phyloP scores from a whole-genome alignment of 2,113 vertebrate species.

The Pteruthius melanotis region DNA sequence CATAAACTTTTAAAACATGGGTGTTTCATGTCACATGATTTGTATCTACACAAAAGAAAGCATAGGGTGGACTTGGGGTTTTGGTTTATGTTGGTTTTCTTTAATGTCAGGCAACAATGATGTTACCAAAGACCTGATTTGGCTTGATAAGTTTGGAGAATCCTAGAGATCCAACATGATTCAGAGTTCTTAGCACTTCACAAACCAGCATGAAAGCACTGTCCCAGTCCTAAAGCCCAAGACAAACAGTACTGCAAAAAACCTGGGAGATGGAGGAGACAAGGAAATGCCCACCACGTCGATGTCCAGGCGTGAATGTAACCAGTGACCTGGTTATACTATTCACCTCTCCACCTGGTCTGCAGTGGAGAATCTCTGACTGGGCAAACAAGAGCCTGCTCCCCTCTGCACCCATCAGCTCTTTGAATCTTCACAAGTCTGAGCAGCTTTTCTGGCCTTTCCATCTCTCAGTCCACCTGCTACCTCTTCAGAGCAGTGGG shows the following conservation, averaged over 20 bases:
- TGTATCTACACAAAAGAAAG: neutral
- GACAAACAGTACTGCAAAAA: neutral
- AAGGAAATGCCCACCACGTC: neutral
- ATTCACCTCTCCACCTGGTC: too few species aligned
- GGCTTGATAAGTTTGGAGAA: neutral
- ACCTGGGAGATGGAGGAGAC: neutral
- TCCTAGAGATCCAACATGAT: neutral
- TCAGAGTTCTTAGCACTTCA: neutral
- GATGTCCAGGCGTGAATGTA: neutral
- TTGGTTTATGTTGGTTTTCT: neutral
- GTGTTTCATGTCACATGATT: neutral
- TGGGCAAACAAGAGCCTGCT: neutral
- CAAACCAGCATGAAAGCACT: neutral
- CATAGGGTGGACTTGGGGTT: accelerated
- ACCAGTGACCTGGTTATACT: too few species aligned
- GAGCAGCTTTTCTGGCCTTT: neutral
- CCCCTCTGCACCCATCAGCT: neutral
- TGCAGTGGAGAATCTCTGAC: neutral
- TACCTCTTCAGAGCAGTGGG: neutral
- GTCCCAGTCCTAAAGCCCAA: neutral
- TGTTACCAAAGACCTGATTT: neutral
- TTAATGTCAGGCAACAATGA: neutral
- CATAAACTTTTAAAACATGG: neutral
- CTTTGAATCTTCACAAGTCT: neutral
- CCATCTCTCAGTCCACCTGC: neutral